Conservation (phyloP, 2,113 vertebrate genomes). For the Amia ocellicauda region DNA sequence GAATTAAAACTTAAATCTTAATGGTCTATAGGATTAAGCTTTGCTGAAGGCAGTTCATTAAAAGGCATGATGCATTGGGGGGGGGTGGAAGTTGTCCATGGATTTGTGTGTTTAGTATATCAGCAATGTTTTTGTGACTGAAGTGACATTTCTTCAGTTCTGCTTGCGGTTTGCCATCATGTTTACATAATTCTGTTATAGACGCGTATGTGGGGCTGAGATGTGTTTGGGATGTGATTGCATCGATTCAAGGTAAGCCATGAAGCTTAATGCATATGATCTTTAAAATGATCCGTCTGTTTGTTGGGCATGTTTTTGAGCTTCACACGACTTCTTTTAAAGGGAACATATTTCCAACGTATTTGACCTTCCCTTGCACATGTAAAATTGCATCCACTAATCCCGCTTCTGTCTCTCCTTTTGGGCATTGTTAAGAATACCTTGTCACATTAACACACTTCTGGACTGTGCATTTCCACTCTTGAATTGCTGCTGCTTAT, state of each 20-base stretch:
- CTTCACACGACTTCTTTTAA: neutral
- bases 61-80: no score
- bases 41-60: no score
- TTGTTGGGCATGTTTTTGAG: neutral
- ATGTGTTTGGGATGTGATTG: conserved; percentile 1
- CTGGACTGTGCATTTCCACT: no score
- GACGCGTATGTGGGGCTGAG: no score
- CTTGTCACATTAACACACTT: no score
- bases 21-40: no score
- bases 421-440: neutral
- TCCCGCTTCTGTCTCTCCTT: no score
- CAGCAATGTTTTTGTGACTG: neutral
- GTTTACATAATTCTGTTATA: neutral
- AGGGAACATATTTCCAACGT: neutral
- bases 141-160: neutral
- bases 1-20: no score
- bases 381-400: neutral
- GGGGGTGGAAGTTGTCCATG: no score
- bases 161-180: neutral
- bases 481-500: no score
- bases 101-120: neutral
- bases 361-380: neutral
- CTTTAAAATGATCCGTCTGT: neutral
- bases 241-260: neutral
- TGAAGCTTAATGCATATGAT: neutral